Conservation (phyloP, 2,797 vertebrate species). For the Fringilla coelebs region DNA sequence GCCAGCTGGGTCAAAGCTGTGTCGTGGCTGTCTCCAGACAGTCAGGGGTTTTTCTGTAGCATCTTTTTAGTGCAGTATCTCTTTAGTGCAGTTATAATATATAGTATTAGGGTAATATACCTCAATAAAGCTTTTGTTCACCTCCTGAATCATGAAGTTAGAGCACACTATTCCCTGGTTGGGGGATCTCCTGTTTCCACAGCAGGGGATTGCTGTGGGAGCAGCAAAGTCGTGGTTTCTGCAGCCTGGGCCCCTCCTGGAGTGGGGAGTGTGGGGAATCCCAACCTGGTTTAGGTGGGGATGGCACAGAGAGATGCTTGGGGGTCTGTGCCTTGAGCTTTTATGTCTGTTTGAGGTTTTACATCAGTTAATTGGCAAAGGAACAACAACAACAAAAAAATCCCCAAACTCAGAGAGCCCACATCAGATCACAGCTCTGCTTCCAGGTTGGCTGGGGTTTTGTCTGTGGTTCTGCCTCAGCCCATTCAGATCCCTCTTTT, state of each 20-base stretch:
- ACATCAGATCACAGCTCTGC: rapidly evolving
- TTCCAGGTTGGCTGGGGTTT: rapidly evolving
- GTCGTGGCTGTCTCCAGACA: too few species aligned
- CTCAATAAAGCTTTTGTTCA: too few species aligned
- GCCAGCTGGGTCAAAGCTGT: too few species aligned
- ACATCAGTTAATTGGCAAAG: not conserved
- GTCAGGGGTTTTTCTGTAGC: too few species aligned
- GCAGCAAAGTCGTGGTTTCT: not conserved
- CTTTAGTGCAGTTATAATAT: too few species aligned
- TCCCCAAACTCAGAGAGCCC: rapidly evolving
- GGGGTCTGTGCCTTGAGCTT: not conserved
- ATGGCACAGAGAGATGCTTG: rapidly evolving
- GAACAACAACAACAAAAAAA: too few species aligned
- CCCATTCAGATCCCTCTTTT: not conserved
- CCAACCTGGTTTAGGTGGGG: rapidly evolving
- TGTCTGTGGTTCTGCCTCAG: rapidly evolving
- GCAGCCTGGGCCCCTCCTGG: not conserved
- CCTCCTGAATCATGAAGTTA: too few species aligned
- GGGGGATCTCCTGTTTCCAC: too few species aligned
- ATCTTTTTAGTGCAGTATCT: too few species aligned
- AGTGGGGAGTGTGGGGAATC: rapidly evolving
- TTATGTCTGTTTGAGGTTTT: not conserved
- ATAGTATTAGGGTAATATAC: too few species aligned
- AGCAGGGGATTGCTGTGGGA: not conserved
- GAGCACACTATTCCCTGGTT: too few species aligned